Evolutionary conservation across 2,113 vertebrate species (phyloP).

Genomic region (Spea bombifrons): DNA sequence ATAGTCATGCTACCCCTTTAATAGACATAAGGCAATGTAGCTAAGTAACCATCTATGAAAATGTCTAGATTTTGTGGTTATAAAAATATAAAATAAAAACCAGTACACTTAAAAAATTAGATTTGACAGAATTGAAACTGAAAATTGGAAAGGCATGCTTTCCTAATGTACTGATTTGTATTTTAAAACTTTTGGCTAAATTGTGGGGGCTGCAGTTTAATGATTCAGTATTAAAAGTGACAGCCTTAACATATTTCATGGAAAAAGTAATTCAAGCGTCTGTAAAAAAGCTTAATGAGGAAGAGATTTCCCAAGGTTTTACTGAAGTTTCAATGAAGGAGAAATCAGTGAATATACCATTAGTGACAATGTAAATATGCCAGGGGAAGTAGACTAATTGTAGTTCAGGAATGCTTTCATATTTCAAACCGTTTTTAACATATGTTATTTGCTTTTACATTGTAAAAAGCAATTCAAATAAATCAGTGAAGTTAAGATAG

Average conservation of each 20-base stretch:
- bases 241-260: slow-evolving; percentile 1
- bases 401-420: background rate
- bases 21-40: too few relatives aligned
- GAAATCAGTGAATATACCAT: background rate
- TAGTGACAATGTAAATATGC: slow-evolving; percentile 6
- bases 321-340: slow-evolving; percentile 2
- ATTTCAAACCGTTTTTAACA: background rate
- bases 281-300: slow-evolving; percentile 1
- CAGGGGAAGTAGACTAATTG: background rate
- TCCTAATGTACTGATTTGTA: slow-evolving; percentile 4
- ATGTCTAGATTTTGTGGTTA: too few relatives aligned
- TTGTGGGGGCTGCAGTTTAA: background rate
- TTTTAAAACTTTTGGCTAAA: slow-evolving; percentile 2
- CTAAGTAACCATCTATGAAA: too few relatives aligned
- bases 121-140: background rate
- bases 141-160: background rate
- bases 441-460: slow-evolving; percentile 2
- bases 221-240: background rate
- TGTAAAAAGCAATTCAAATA: background rate
- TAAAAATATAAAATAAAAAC: too few relatives aligned
- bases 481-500: too few relatives aligned
- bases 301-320: slow-evolving; percentile 9
- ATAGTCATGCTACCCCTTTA: too few relatives aligned
- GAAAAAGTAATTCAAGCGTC: slow-evolving; percentile 9
- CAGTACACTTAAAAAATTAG: background rate